Evolutionary conservation across 2,888 invertebrate genomes (phyloP).

Genomic region (Cyaniris semiargus): DNA sequence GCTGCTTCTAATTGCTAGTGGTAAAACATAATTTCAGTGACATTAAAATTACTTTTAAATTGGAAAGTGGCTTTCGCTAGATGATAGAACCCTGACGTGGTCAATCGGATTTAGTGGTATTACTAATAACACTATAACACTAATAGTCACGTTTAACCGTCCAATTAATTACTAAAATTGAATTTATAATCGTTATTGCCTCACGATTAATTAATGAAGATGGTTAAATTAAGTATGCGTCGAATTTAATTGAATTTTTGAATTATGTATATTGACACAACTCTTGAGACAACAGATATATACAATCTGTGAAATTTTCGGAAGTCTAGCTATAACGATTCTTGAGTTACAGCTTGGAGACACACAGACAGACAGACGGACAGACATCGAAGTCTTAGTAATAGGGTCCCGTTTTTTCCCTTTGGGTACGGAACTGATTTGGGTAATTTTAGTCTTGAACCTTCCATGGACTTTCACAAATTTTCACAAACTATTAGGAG

Average conservation of each 20-base stretch:
- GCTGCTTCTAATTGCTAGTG: not conserved
- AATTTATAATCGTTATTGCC: slow-evolving; percentile 19
- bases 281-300: too few relatives aligned
- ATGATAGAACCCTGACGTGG: slow-evolving; percentile 1
- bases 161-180: slow-evolving; percentile 19
- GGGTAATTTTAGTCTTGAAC: too few relatives aligned
- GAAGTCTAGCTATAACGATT: too few relatives aligned
- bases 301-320: too few relatives aligned
- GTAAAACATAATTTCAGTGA: too few relatives aligned
- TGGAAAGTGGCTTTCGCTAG: not conserved
- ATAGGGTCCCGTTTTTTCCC: too few relatives aligned
- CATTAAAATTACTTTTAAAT: not conserved
- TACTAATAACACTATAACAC: slow-evolving; percentile 9
- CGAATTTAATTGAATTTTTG: not conserved
- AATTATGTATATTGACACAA: not conserved
- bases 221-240: not conserved
- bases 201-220: slow-evolving; percentile 17
- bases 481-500: too few relatives aligned
- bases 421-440: too few relatives aligned
- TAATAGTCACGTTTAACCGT: slow-evolving; percentile 15
- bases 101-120: not conserved
- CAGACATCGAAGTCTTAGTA: too few relatives aligned
- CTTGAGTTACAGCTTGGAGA: too few relatives aligned
- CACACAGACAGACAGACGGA: too few relatives aligned
- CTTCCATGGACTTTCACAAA: too few relatives aligned